Percentiles rank a stretch among this genome's conserved stretches.
These are phyloP conservation scores for Atractosteus spatula DNA, from an alignment of 2,113 vertebrate genomes.

Conservation along the genomic window DNA sequence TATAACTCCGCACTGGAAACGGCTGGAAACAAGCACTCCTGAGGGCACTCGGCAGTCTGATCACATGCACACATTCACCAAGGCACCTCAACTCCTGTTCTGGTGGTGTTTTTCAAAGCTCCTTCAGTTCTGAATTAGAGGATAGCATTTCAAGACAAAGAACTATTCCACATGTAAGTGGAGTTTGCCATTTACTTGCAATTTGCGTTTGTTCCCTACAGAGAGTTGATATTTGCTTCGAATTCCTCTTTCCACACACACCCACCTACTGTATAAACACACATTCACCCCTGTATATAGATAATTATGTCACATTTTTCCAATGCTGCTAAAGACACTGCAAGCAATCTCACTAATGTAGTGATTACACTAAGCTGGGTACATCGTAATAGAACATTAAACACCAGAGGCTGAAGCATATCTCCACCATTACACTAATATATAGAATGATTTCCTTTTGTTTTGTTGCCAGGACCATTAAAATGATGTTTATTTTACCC, in stretches of 20 bases:
- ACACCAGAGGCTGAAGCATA: constrained; percentile 62
- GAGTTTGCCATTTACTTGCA: too few relatives aligned
- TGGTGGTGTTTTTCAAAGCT: background rate
- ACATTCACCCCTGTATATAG: constrained; percentile 29
- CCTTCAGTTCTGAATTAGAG: too few relatives aligned
- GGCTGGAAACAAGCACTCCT: background rate
- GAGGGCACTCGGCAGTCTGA: too few relatives aligned
- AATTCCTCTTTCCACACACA: constrained; percentile 8
- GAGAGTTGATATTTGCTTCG: constrained; percentile 13
- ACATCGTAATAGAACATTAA: constrained; percentile 60
- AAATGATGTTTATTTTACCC: constrained; percentile 34
- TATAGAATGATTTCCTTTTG: constrained; percentile 44
- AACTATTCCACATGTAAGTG: too few relatives aligned
- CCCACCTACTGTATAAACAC: constrained; percentile 37
- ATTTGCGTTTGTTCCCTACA: background rate
- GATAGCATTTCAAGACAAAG: too few relatives aligned
- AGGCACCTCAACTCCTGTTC: background rate
- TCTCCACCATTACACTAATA: constrained; percentile 35
- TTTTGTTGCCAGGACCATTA: constrained; percentile 48
- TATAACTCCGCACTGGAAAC: background rate
- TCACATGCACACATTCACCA: background rate
- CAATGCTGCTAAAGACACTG: constrained; percentile 23
- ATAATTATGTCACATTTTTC: constrained; percentile 36
- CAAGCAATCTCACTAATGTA: constrained; percentile 39
- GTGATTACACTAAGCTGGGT: constrained; percentile 49